phyloP scores from a whole-genome alignment of 2,113 vertebrate genomes.

The Furnarius figulus region DNA sequence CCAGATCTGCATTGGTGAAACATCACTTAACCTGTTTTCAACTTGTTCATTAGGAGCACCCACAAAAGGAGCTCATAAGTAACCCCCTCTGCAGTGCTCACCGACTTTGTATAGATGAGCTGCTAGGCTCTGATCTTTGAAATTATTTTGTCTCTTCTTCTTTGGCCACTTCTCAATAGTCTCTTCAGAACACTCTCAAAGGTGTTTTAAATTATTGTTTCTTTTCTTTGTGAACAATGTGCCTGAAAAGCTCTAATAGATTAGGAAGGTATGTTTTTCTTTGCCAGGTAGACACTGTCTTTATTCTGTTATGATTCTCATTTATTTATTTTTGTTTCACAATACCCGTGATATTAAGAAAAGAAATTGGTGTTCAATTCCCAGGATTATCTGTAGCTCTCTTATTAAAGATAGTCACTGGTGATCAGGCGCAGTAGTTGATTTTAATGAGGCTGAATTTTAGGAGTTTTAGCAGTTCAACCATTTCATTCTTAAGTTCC shows the following conservation, averaged over 20 bases:
- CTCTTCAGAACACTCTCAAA: background rate
- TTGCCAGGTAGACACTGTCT: conserved; percentile 2
- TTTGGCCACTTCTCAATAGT: background rate
- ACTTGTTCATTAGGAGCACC: background rate
- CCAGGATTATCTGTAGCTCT: conserved; percentile 40
- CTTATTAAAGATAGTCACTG: conserved; percentile 51
- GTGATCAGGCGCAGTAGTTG: conserved; percentile 28
- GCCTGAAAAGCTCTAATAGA: background rate
- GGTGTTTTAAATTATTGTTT: conserved; percentile 38
- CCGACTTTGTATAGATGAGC: background rate
- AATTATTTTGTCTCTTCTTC: background rate
- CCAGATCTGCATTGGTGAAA: background rate
- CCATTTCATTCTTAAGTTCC: conserved; percentile 10
- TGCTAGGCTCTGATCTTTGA: background rate
- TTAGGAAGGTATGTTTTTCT: conserved; percentile 18
- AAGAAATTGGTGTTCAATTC: conserved; percentile 62
- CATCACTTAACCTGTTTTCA: background rate
- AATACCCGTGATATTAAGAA: conserved; percentile 42
- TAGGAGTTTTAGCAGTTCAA: conserved; percentile 38
- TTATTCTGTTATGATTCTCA: conserved; percentile 35
- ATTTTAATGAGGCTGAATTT: conserved; percentile 58
- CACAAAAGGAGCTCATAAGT: background rate
- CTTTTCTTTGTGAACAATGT: background rate
- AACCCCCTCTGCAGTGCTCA: background rate
- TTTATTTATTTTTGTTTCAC: conserved; percentile 67